Evolutionary conservation across 2,113 vertebrate species (phyloP).

Genomic region (Takifugu bimaculatus): DNA sequence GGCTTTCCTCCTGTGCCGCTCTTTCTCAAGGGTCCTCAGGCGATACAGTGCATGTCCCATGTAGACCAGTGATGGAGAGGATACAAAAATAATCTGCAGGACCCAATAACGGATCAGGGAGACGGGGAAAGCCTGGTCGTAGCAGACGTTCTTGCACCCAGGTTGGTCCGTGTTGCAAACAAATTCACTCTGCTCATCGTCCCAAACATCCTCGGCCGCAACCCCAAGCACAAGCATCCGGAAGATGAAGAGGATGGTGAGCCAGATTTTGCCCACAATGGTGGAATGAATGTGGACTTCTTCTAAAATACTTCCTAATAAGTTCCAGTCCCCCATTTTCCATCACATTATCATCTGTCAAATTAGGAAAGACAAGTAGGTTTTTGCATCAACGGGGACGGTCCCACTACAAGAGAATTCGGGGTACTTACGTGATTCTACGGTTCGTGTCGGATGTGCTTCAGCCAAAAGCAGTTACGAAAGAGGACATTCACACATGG

Average conservation of each 20-base stretch:
- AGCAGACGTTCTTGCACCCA: constrained; percentile 90
- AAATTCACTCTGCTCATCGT: constrained; percentile 91
- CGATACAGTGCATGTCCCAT: constrained; percentile 91
- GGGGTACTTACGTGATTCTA: constrained; percentile 41
- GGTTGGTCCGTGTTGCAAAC: constrained; percentile 94
- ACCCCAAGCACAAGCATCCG: constrained; percentile 92
- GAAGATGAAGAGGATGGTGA: constrained; percentile 95
- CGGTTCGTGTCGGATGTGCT: constrained; percentile 8
- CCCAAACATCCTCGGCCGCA: constrained; percentile 93
- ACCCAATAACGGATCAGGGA: constrained; percentile 96
- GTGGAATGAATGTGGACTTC: constrained; percentile 95
- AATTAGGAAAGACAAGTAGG: not conserved
- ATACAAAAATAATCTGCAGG: constrained; percentile 93
- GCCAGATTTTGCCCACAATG: constrained; percentile 94
- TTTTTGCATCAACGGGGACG: not conserved
- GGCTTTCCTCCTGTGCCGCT: constrained; percentile 83
- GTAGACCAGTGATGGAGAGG: constrained; percentile 90
- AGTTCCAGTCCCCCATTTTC: constrained; percentile 94
- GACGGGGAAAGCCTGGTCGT: constrained; percentile 92
- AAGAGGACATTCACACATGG: constrained; percentile 4
- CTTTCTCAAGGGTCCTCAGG: constrained; percentile 85
- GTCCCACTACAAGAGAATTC: not conserved
- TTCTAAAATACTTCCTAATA: constrained; percentile 89
- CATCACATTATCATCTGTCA: constrained; percentile 63
- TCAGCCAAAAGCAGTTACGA: constrained; percentile 2